phyloP scores from a whole-genome alignment of 1,140 invertebrate genomes.

The Rhagoletis pomonella region DNA sequence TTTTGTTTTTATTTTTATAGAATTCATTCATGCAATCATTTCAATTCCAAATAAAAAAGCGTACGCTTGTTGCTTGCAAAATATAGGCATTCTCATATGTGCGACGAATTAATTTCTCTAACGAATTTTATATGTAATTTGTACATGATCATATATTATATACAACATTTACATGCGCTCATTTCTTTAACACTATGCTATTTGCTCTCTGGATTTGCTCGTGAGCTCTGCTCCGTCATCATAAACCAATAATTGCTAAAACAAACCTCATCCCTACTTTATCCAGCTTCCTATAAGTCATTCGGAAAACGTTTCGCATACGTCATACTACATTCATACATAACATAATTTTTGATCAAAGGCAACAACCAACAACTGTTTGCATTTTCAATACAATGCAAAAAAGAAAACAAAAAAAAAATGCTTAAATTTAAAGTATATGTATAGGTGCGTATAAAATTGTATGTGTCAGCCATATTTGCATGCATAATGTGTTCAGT shows the following conservation, averaged over 20 bases:
- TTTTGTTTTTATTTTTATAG: no score
- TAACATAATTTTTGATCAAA: conserved; percentile 17
- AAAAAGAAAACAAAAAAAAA: not conserved
- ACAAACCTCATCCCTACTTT: no score
- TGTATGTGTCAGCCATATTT: not conserved
- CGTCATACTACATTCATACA: not conserved
- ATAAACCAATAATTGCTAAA: not conserved
- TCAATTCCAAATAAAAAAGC: no score
- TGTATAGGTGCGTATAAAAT: not conserved
- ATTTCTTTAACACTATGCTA: not conserved
- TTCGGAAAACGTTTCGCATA: not conserved
- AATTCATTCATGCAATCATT: no score
- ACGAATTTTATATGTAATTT: conserved; percentile 20
- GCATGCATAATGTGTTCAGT: not conserved
- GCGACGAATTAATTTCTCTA: no score
- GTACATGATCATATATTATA: conserved; percentile 33
- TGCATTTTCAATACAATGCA: not conserved
- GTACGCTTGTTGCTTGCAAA: no score
- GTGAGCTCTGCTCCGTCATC: not conserved
- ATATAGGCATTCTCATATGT: no score
- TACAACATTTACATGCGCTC: conserved; percentile 7
- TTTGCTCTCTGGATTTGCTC: not conserved
- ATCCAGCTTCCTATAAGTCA: no score
- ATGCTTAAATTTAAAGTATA: not conserved
- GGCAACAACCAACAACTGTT: conserved; percentile 22